Evolutionary conservation across 2,113 vertebrate species (phyloP).

Genomic region (Anolis carolinensis): DNA sequence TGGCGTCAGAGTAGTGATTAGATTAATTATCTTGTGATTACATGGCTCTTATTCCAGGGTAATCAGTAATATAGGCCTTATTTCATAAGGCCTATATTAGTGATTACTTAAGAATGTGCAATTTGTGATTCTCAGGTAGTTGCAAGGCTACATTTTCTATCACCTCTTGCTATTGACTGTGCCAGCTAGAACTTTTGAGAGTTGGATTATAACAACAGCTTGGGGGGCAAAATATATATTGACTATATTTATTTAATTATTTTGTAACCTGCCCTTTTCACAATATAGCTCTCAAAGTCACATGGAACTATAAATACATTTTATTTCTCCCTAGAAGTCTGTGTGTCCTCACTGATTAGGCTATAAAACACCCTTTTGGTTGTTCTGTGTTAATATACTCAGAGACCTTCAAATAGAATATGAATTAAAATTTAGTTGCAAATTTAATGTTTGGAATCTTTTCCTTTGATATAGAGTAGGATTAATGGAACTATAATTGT

Average conservation of each 20-base stretch:
- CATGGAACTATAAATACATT: neutral
- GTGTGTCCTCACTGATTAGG: neutral
- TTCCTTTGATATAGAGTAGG: neutral
- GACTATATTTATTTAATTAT: too few species aligned
- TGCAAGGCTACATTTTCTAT: too few species aligned
- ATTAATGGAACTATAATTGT: constrained; percentile 11
- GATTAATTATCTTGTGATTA: neutral
- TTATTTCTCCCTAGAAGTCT: neutral
- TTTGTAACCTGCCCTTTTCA: neutral
- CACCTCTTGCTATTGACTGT: too few species aligned
- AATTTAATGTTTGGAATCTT: constrained; percentile 16
- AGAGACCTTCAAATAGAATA: constrained; percentile 17
- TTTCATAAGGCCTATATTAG: neutral
- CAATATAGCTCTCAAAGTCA: neutral
- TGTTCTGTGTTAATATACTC: constrained; percentile 5
- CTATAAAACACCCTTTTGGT: constrained; percentile 9
- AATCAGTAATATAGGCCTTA: neutral
- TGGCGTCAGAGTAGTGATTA: neutral
- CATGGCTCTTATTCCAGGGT: neutral
- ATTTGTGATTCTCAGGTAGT: too few species aligned
- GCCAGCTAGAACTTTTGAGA: too few species aligned
- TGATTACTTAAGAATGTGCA: too few species aligned
- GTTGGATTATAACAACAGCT: neutral
- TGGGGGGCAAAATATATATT: too few species aligned
- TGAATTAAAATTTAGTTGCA: neutral